These are phyloP conservation scores for Corticium candelabrum DNA, from an alignment of 37 sponge, comb jelly and placozoan species.

Conservation along the genomic window DNA sequence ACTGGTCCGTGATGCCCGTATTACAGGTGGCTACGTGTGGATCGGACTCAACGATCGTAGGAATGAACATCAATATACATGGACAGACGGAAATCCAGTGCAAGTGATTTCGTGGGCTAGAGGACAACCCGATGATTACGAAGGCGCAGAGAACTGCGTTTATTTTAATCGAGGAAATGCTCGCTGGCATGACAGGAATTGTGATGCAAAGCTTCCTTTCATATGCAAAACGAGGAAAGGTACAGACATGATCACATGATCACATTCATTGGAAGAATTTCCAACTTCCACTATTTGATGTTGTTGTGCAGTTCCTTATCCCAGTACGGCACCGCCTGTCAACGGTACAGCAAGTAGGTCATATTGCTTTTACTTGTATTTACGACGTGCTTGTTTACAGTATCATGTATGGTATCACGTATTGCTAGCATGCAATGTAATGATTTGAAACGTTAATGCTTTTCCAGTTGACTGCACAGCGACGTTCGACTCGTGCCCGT, in stretches of 20 bases:
- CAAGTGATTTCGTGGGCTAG: neutral
- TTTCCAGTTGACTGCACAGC: neutral
- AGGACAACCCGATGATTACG: neutral
- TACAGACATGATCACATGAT: neutral
- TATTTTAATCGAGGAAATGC: neutral
- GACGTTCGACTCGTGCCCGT: neutral
- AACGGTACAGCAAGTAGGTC: too few relatives aligned
- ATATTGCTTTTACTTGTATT: too few relatives aligned
- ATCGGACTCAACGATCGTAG: neutral
- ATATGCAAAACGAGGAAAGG: neutral
- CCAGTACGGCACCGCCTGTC: neutral
- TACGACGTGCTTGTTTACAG: too few relatives aligned
- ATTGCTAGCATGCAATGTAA: too few relatives aligned
- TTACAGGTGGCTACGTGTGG: neutral
- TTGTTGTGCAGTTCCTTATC: neutral
- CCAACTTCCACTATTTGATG: neutral
- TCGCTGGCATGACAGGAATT: neutral
- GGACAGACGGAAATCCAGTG: neutral
- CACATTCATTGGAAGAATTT: neutral
- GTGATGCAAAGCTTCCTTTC: neutral
- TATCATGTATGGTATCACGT: too few relatives aligned
- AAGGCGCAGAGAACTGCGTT: neutral
- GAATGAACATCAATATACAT: neutral
- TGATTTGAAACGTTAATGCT: neutral
- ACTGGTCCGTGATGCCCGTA: too few relatives aligned